Evolutionary conservation across 2,797 vertebrate genomes (phyloP).

Genomic region (Lepidocolaptes lacrymiger): DNA sequence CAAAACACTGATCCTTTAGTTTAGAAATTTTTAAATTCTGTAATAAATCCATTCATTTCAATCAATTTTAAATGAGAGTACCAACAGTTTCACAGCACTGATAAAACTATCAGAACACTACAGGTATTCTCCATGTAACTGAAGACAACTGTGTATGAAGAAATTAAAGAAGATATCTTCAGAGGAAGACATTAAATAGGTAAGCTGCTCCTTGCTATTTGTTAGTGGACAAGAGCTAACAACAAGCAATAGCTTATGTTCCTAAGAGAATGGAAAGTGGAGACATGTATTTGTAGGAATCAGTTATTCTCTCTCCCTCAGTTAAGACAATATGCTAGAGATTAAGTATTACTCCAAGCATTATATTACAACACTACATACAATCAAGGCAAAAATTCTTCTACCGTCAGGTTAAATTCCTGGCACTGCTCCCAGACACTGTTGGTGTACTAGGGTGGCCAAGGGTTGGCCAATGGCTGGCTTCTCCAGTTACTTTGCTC

Average conservation of each 20-base stretch:
- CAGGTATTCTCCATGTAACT: not conserved
- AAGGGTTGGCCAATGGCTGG: not conserved
- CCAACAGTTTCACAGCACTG: not conserved
- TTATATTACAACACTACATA: not conserved
- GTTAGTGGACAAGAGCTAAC: not conserved
- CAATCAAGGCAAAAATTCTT: not conserved
- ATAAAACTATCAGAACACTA: not conserved
- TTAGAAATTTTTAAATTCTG: not conserved
- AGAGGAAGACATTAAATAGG: not conserved
- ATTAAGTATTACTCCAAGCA: not conserved
- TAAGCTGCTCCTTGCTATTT: not conserved
- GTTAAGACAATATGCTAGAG: not conserved
- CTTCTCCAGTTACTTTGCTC: not conserved
- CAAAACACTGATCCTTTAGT: not conserved
- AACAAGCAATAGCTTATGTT: not conserved
- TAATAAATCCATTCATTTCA: not conserved
- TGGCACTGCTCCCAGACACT: not conserved
- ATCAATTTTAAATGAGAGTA: not conserved
- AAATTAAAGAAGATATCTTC: not conserved
- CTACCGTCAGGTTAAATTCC: not conserved
- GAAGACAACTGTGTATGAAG: not conserved
- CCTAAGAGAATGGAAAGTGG: not conserved
- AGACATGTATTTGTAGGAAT: not conserved
- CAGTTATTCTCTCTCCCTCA: not conserved
- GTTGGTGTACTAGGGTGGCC: accelerated